Conservation (phyloP, 2,113 vertebrate species). For the Ochotona princeps region DNA sequence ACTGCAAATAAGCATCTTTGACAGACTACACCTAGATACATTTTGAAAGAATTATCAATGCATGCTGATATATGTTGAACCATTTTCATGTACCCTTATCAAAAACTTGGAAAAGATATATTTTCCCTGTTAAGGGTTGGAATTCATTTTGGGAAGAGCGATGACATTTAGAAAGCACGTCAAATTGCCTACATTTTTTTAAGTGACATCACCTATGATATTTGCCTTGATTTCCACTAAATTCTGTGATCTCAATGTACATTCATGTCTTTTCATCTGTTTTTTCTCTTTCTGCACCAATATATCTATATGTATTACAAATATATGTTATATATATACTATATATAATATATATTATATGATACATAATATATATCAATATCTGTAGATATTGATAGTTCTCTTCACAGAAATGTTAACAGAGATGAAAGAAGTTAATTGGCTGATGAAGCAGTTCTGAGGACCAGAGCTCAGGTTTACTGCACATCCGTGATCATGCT, state of each 20-base stretch:
- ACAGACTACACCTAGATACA: background rate
- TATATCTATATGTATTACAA: too few relatives aligned
- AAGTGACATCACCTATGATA: background rate
- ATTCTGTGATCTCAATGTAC: background rate
- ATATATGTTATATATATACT: too few relatives aligned
- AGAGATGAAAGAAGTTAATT: background rate
- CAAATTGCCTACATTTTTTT: background rate
- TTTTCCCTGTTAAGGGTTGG: background rate
- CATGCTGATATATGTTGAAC: background rate
- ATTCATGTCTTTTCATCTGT: background rate
- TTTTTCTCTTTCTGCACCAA: background rate
- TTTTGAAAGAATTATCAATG: conserved; percentile 20
- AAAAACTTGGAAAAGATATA: background rate
- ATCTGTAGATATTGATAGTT: too few relatives aligned
- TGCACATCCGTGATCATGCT: background rate
- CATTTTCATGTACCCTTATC: background rate
- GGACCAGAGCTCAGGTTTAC: conserved; percentile 41
- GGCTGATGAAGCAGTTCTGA: background rate
- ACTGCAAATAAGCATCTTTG: background rate
- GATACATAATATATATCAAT: too few relatives aligned
- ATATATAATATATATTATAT: too few relatives aligned
- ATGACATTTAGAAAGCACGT: background rate
- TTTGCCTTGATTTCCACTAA: background rate
- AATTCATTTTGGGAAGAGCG: background rate
- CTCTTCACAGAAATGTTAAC: conserved; percentile 13